Percentiles rank a stretch among this genome's conserved stretches.
Conservation (phyloP, 2,113 vertebrate species). For the Rhipidura dahli region DNA sequence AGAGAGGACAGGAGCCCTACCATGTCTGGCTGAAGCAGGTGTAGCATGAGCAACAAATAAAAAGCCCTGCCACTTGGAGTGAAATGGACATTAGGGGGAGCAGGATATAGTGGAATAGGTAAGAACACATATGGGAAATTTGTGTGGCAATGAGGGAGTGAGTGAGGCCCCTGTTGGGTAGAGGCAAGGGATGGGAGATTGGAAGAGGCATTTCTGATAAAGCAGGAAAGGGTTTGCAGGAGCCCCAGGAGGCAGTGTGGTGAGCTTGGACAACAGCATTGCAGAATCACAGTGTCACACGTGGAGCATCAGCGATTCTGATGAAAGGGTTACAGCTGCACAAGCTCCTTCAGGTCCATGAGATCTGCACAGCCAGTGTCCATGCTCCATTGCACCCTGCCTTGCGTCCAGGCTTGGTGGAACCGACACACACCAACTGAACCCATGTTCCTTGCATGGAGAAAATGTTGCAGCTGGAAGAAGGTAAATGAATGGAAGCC, state of each 20-base stretch:
- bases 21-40: background rate
- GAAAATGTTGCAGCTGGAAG: background rate
- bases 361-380: background rate
- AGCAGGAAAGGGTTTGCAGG: background rate
- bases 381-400: fast-evolving
- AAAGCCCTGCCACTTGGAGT: background rate
- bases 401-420: background rate
- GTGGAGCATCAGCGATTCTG: background rate
- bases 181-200: background rate
- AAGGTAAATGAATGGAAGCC: background rate
- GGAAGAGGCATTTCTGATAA: background rate
- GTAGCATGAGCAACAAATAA: background rate
- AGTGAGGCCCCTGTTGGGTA: fast-evolving
- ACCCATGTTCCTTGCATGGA: fast-evolving
- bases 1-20: background rate
- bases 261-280: background rate
- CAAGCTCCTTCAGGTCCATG: background rate
- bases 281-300: background rate
- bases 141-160: background rate
- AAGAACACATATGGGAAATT: background rate
- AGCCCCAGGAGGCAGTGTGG: background rate
- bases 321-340: background rate
- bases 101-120: background rate
- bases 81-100: background rate
- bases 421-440: background rate